Percentiles rank a stretch among this genome's conserved stretches.
Evolutionary conservation across 2,888 invertebrate genomes (phyloP).

Genomic region (Eupithecia exiguata): DNA sequence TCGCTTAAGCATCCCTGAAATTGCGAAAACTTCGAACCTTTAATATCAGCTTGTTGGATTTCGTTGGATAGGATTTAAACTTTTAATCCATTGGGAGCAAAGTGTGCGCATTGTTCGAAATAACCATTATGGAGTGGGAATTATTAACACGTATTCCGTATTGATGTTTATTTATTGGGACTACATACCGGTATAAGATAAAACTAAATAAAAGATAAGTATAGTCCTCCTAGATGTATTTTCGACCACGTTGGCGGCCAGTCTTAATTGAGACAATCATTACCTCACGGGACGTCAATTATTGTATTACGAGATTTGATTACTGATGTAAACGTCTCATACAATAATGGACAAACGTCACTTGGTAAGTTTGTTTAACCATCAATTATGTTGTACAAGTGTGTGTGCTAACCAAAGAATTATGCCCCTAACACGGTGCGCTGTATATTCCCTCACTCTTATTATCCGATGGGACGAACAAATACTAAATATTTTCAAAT

Average conservation of each 20-base stretch:
- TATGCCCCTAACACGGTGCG: not conserved
- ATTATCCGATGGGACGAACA: not conserved
- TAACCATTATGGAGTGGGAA: not conserved
- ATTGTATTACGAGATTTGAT: too few species aligned
- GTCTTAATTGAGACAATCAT: too few species aligned
- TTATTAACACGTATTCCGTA: not conserved
- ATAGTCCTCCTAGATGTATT: too few species aligned
- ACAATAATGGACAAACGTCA: too few species aligned
- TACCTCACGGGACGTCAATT: too few species aligned
- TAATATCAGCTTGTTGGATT: conserved; percentile 23
- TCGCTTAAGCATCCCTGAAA: not conserved
- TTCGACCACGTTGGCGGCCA: too few species aligned
- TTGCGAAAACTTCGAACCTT: conserved; percentile 20
- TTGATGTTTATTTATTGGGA: not conserved
- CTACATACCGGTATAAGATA: not conserved
- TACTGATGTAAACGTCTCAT: too few species aligned
- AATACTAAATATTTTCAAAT: too few species aligned
- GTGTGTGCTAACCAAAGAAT: not conserved
- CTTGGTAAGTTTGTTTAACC: too few species aligned
- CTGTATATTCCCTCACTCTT: not conserved
- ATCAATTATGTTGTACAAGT: not conserved
- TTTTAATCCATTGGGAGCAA: conserved; percentile 22
- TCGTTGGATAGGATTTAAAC: conserved; percentile 16
- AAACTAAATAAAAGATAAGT: too few species aligned
- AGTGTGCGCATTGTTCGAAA: conserved; percentile 23